phyloP scores from a whole-genome alignment of 2,888 invertebrate species.

The Ephialtes manifestator region DNA sequence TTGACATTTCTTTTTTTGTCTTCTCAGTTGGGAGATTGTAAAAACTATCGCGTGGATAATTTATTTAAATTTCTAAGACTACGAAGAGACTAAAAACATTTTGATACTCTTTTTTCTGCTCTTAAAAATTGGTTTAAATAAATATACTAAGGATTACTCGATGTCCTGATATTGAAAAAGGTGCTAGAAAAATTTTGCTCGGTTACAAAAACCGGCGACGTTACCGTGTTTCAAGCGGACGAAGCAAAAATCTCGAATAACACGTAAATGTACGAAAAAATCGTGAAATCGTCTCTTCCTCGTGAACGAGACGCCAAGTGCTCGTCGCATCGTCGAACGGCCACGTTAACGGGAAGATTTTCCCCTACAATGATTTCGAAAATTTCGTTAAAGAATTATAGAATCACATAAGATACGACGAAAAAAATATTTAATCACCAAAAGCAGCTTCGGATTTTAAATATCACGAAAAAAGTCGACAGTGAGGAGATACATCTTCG shows the following conservation, averaged over 20 bases:
- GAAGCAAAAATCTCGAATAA: constrained; percentile 46
- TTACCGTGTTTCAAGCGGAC: constrained; percentile 5
- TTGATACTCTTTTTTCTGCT: not conserved
- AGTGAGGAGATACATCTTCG: constrained; percentile 19
- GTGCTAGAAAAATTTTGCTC: constrained; percentile 9
- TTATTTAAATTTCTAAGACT: not conserved
- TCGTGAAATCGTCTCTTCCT: constrained; percentile 53
- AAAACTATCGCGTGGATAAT: not conserved
- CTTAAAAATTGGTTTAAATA: not conserved
- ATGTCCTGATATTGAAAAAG: constrained; percentile 79
- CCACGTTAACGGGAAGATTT: constrained; percentile 21
- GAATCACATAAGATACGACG: constrained; percentile 80
- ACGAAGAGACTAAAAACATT: constrained; percentile 26
- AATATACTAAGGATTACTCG: constrained; percentile 19
- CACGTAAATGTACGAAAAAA: constrained; percentile 72
- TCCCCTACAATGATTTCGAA: constrained; percentile 72
- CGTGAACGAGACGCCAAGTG: constrained; percentile 53
- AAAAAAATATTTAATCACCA: constrained; percentile 15
- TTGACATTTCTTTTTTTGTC: not conserved
- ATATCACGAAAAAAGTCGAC: constrained; percentile 10
- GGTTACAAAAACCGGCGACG: constrained; percentile 2
- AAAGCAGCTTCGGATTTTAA: not conserved
- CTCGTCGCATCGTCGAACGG: constrained; percentile 23
- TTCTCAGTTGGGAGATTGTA: no score
- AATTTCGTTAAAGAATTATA: constrained; percentile 82